Base-by-base conservation (phyloP, 2,888 invertebrate genomes). In the Agriopis marginaria region DNA sequence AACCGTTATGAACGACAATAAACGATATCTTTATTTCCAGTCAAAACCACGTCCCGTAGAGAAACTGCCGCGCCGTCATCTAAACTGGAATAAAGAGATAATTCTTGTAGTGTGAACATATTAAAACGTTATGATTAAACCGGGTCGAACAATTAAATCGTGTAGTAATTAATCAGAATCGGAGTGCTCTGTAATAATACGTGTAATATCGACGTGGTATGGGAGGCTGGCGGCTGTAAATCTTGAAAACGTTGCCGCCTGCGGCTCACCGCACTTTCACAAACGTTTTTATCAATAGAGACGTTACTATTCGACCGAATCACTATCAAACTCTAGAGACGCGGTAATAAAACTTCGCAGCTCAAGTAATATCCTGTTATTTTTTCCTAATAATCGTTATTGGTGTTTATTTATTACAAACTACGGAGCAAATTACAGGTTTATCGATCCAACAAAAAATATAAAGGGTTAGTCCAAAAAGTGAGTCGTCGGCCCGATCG, bases 371-470 rank as follows among this genome's bases (percentile, higher is more conserved):
- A 93, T 93, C 92, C 93, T 93, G 91, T 93, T 92, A 93, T 93
- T 93, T 93, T 90, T 90, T 90, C 89, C 86, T 93, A 94, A 94
- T 93, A 93, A 93, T 93, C 90, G 90, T 93, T 93, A 94, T 93
- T 93, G 93, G 89, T 93, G 93, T 93, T 94, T 94, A 94, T 94
- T 94, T 94, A 94, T 94, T 93, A 92, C 91, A 89, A 91, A 86
- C 87, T 86, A 87, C 86, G 89, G 82, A 86, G 85, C 91, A 94
- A 94, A 94, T 94, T 94, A 94, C 88, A 93, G 93, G 93, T 90
- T 92, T 92, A 90, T 91, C 91, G 91, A 86, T 81, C 83, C 81
- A 83, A 89, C 88, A 93, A 93, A 93, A 92, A 92, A 90, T 88
- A 84, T 90, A 91, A 93, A 92, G 94, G 94, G 92, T 93, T 92